Conservation (phyloP, 2,888 invertebrate species). For the Halictus ligatus region DNA sequence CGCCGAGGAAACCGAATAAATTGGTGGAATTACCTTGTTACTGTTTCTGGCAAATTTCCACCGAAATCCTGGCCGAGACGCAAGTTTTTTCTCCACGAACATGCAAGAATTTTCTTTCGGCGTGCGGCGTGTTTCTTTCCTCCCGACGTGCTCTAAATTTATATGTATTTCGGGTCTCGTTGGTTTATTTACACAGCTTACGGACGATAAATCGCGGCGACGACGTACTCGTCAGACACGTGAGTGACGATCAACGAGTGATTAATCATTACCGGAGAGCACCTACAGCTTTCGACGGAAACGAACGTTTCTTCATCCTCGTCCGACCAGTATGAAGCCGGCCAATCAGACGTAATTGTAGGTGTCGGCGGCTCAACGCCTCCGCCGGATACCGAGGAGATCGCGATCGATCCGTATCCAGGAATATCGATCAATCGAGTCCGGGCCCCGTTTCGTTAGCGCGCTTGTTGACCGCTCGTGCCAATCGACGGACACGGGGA, state of each 20-base stretch:
- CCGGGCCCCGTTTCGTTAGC: not conserved
- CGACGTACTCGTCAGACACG: not conserved
- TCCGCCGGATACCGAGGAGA: not conserved
- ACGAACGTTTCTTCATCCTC: slow-evolving; percentile 4
- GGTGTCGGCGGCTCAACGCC: slow-evolving; percentile 8
- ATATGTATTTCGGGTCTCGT: not conserved
- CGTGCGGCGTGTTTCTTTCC: too few species aligned
- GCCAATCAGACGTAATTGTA: slow-evolving; percentile 28
- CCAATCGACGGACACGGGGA: not conserved
- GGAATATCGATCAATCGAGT: not conserved
- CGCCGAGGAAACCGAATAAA: not conserved
- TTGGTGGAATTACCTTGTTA: not conserved
- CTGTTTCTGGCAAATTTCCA: too few species aligned
- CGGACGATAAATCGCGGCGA: not conserved
- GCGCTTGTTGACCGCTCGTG: slow-evolving; percentile 2
- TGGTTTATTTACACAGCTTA: not conserved
- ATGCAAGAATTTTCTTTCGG: not conserved
- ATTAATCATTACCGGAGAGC: slow-evolving; percentile 20
- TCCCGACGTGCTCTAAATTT: not conserved
- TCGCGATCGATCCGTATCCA: slow-evolving; percentile 18
- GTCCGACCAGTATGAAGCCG: not conserved
- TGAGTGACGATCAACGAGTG: not conserved
- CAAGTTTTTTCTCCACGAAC: not conserved
- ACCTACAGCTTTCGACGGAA: slow-evolving; percentile 9
- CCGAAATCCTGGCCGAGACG: not conserved